Evolutionary conservation across 2,888 invertebrate species (phyloP), one percentile per base, ranked within the genome.

Genomic region (Candidula unifasciata): DNA sequence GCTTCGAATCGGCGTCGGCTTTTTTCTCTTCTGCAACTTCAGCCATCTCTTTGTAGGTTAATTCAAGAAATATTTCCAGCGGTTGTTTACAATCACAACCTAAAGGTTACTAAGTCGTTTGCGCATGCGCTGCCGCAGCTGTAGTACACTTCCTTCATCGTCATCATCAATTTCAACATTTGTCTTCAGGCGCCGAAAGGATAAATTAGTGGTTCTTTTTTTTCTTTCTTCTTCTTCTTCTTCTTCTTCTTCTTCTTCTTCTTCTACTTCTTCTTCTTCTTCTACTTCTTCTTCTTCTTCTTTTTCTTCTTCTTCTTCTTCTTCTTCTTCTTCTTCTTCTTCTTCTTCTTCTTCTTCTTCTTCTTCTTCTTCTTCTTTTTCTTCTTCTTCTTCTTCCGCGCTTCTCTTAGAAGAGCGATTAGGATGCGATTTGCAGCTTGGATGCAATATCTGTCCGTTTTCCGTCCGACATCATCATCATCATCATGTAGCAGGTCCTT

Each of bases 21-120:
- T 93, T 93, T 88, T 93, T 93, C 83, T 93, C 93, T 88, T 90
- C 93, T 52, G 86, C 87, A 83, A 87, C 89, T 87, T 93, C 93
- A 77, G 91, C 90, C 93, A 93, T 93, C 77, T 83, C 89, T 44
- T 54, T 33, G 27, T 33, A n/a, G 33, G n/a, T 69, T 33, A 44
- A 6, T 8, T n/a, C 60, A 24, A 24, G 18, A 24, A 60, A 18
- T 18, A 8, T 33, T 35, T 35, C 5, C 35, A 35, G 33, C 18
- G 18, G 69, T 69, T 69, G 33, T 74, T 69, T 69, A 69, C 69
- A 69, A 69, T 35, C 69, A 35, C 35, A 27, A 69, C 52, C 27
- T 73, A 66, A 30, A 73, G 84, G 86, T 86, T 81, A 86, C 86
- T 66, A 86, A 66, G 84, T 60, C 30, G 33, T 66, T 16, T 79